A percentile compares a stretch with the other conserved stretches of the same genome.
These are phyloP conservation scores for Jaculus jaculus DNA, from an alignment of 2,113 vertebrate genomes.

Conservation along the genomic window DNA sequence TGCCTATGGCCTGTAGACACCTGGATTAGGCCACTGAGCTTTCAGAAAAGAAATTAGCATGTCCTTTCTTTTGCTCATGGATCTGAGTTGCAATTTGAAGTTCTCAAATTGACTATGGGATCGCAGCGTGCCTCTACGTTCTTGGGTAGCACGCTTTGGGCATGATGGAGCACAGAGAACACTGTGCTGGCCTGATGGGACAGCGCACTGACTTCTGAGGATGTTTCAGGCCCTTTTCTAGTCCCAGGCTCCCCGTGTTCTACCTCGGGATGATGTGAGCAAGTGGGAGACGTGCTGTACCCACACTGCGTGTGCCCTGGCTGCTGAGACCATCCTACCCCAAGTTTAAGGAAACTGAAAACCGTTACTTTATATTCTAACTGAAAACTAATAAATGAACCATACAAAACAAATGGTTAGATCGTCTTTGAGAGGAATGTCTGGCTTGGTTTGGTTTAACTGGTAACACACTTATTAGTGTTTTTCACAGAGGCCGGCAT, in stretches of 20 bases:
- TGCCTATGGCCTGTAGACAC: background rate
- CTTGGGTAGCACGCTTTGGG: background rate
- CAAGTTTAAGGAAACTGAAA: background rate
- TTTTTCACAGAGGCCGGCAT: background rate
- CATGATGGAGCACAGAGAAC: conserved; percentile 17
- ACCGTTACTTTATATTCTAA: background rate
- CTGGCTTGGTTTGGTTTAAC: background rate
- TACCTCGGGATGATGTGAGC: background rate
- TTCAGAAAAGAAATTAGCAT: background rate
- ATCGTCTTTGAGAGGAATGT: background rate
- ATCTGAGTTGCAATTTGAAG: conserved; percentile 1
- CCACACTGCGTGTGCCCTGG: background rate
- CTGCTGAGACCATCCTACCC: background rate
- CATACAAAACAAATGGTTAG: background rate
- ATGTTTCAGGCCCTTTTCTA: background rate
- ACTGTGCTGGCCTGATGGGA: background rate
- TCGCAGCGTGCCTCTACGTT: background rate
- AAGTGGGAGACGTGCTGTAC: background rate
- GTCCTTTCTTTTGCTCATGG: background rate
- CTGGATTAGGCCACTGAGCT: background rate
- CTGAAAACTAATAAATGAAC: background rate
- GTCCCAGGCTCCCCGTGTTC: background rate
- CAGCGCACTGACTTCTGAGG: background rate
- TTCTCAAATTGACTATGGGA: conserved; percentile 29
- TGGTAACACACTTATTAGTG: background rate